Percentiles rank a stretch among this genome's conserved stretches.
Conservation (phyloP, 2,113 vertebrate genomes). For the Lagopus leucura region DNA sequence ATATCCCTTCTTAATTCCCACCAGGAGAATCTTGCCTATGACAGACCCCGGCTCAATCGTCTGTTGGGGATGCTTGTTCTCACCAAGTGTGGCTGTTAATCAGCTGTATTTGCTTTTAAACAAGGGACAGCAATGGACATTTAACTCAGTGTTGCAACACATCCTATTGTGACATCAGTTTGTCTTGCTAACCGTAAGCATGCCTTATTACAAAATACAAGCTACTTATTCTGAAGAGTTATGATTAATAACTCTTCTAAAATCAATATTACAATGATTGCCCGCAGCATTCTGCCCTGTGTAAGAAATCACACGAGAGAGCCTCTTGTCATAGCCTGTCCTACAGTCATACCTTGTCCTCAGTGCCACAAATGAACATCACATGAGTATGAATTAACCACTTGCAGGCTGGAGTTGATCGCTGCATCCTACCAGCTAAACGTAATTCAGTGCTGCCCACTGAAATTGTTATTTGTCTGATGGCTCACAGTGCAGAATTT, state of each 20-base stretch:
- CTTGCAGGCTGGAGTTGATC: background rate
- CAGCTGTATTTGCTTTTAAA: background rate
- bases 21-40: background rate
- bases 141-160: background rate
- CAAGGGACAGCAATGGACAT: background rate
- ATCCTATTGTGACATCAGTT: background rate
- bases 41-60: background rate
- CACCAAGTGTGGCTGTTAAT: background rate
- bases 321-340: background rate
- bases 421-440: rapidly evolving
- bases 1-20: background rate
- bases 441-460: background rate
- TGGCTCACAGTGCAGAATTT: background rate
- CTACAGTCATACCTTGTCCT: background rate
- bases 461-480: background rate
- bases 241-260: background rate
- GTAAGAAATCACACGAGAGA: background rate
- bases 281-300: background rate
- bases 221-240: background rate
- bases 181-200: background rate
- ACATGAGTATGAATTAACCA: background rate
- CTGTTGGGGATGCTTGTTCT: rapidly evolving
- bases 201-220: background rate
- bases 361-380: rapidly evolving
- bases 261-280: background rate